A percentile compares a stretch with the other conserved stretches of the same genome.
These are phyloP conservation scores for Pica pica DNA, from an alignment of 2,113 vertebrate species.

Conservation along the genomic window DNA sequence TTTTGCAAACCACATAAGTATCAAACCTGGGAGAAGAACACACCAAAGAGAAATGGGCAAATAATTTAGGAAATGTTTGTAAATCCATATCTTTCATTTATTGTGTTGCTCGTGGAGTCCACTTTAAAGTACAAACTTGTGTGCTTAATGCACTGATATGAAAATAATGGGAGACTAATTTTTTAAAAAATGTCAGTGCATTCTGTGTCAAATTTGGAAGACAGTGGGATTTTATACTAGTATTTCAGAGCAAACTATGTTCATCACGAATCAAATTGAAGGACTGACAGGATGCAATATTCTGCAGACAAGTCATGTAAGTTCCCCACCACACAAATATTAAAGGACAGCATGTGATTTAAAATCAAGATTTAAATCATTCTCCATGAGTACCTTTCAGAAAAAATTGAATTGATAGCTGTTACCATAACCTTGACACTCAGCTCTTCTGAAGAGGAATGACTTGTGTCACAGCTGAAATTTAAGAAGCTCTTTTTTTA, in stretches of 20 bases:
- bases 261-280: neutral
- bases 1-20: neutral
- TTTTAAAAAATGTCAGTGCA: neutral
- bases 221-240: neutral
- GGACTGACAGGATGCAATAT: neutral
- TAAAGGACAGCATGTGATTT: neutral
- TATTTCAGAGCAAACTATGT: neutral
- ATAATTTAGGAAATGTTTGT: neutral
- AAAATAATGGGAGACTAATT: neutral
- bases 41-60: neutral
- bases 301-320: neutral
- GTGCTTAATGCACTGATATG: neutral
- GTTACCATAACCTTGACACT: constrained; percentile 9
- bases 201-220: neutral
- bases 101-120: neutral
- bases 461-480: neutral
- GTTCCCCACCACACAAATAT: neutral
- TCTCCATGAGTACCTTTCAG: neutral
- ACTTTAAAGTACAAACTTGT: neutral
- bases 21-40: neutral
- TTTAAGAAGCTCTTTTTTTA: neutral
- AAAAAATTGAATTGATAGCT: neutral
- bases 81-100: neutral
- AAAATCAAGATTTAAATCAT: constrained; percentile 2
- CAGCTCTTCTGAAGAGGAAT: neutral